Evolutionary conservation across 2,113 vertebrate genomes (phyloP), one percentile per base, ranked within the genome.

Genomic region (Anser cygnoides): DNA sequence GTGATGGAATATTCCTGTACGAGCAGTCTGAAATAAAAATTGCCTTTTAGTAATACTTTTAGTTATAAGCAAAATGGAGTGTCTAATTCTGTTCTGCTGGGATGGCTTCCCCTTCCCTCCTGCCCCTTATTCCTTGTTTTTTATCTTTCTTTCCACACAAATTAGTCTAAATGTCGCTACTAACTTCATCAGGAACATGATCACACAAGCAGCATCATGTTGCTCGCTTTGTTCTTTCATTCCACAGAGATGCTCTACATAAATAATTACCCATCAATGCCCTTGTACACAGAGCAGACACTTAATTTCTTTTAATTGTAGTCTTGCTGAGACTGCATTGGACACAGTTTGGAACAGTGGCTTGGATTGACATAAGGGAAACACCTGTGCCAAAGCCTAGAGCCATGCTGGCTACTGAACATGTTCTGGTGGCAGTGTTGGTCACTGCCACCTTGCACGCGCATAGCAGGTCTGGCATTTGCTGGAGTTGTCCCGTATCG

Each of bases 251-350:
- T 89, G 88, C 93, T 95, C n/a, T 52, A 95, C 80, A 95, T 79
- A 93, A 91, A 94, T 93, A 96, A 97, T 97, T 97, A 97, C 96
- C 87, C 92, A 93, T 89, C 90, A 92, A 31, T 83, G 86, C 94
- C 85, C 87, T 93, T 96, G 87, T 91, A 94, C 93, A 83, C 90
- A 94, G 92, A 90, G 89, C 59, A 93, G 93, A 89, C 90, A 93
- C 59, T 95, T 96, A 91, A 96, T 97, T 97, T 98, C 78, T 97
- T 82, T 96, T 96, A 98, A 97, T 94, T 95, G 94, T 82, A 95
- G 91, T 81, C 95, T 97, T 90, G 87, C 84, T 94, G 84, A 93
- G 82, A 95, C 41, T 86, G 80, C 95, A 92, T 23, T 8, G 31
- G 58, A 80, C 33, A 50, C 22, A 81, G 89, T 75, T 95, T 80